Evolutionary conservation across 2,113 vertebrate genomes (phyloP), one percentile per base, ranked within the genome.

Genomic region (Nerophis ophidion): DNA sequence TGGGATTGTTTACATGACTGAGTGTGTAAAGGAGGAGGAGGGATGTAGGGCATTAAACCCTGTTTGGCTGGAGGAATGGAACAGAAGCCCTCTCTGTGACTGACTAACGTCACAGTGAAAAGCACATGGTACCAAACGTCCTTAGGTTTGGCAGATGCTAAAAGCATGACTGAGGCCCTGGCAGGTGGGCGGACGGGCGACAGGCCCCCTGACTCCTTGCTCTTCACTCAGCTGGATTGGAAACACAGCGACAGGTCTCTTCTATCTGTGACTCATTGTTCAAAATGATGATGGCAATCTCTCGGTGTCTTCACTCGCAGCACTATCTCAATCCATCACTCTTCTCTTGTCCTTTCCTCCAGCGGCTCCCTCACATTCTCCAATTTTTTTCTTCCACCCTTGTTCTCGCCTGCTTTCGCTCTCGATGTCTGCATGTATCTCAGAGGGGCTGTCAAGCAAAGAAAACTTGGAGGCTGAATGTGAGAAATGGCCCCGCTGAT

Each of bases 71-170:
- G 35, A 64, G 9, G 54, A 61, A 66, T 70, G 57, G 73, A 84
- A 79, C 75, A 84, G 79, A 87, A 84, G 80, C 71, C 68, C 83
- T 84, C 70, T 65, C 60, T 81, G 81, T 72, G 77, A 77, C 61
- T 47, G 76, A 75, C 74, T 76, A 82, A 79, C 64, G 57, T 84
- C 73, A 59, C 63, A 65, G 73, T 76, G 63, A 77, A 75, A 77
- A 79, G 80, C 82, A 82, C 82, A 86, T 78, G 81, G 77, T 83
- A 80, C 75, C 55, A 34, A 74, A 74, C 65, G 77, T 79, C 79
- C 79, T 84, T 79, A 78, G 72, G 59, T 76, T 65, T 72, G 77
- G 84, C 84, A 82, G 77, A 80, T 75, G 72, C 75, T 82, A 57
- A 82, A 80, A 83, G 81, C 71, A 68, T 68, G 71, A 83, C 65